A percentile compares a stretch with the other conserved stretches of the same genome.
phyloP scores from a whole-genome alignment of 2,888 invertebrate species.

The Lordiphosa andalusiaca region DNA sequence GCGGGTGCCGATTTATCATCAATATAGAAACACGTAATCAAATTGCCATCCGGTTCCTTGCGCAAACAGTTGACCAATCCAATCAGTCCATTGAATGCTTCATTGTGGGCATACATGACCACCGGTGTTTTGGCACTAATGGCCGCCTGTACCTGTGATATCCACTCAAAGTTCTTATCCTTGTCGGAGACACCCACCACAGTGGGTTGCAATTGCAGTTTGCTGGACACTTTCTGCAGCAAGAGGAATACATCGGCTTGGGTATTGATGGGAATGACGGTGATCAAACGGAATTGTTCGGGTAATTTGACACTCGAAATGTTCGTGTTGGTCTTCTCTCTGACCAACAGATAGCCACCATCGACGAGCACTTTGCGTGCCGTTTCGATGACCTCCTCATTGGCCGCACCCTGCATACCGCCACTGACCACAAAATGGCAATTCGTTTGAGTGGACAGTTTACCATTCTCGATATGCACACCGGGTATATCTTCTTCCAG shows the following conservation, averaged over 20 bases:
- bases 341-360: slow-evolving; percentile 83
- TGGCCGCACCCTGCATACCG: slow-evolving; percentile 52
- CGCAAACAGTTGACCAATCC: slow-evolving; percentile 94
- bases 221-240: slow-evolving; percentile 65
- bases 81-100: slow-evolving; percentile 88
- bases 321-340: slow-evolving; percentile 82
- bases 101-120: slow-evolving; percentile 85
- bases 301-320: slow-evolving; percentile 74
- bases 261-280: slow-evolving; percentile 67
- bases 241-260: slow-evolving; percentile 76
- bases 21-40: slow-evolving; percentile 84
- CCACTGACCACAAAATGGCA: slow-evolving; percentile 74
- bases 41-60: slow-evolving; percentile 88
- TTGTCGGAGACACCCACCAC: slow-evolving; percentile 66
- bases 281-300: slow-evolving; percentile 64
- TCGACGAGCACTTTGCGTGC: slow-evolving; percentile 82
- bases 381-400: slow-evolving; percentile 78
- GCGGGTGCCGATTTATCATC: slow-evolving; percentile 84
- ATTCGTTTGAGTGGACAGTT: slow-evolving; percentile 79
- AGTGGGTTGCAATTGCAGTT: slow-evolving; percentile 45
- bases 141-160: slow-evolving; percentile 66
- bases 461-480: slow-evolving; percentile 84
- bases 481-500: slow-evolving; percentile 79
- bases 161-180: slow-evolving; percentile 75
- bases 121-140: slow-evolving; percentile 76